phyloP scores from a whole-genome alignment of 1,140 invertebrate genomes.

The Diorhabda sublineata region DNA sequence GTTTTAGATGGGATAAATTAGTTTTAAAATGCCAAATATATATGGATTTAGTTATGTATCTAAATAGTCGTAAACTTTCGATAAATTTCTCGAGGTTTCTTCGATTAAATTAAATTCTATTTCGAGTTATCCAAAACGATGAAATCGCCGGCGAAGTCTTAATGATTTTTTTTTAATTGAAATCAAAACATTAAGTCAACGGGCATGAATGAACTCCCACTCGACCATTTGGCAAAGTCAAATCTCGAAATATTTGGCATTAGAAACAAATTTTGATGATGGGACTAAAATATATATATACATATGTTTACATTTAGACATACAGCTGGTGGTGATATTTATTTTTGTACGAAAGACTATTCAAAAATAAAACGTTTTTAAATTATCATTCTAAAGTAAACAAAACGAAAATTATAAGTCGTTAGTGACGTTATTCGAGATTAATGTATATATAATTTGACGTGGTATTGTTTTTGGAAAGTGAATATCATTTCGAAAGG shows the following conservation, averaged over 20 bases:
- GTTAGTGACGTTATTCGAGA: no score
- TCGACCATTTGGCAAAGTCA: not conserved
- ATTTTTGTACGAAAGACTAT: not conserved
- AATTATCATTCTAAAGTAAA: no score
- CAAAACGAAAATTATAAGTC: no score
- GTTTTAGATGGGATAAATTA: no score
- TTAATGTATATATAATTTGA: no score
- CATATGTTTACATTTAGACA: not conserved
- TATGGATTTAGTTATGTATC: no score
- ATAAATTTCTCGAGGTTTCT: no score
- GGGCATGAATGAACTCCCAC: constrained; percentile 1
- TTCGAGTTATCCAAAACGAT: not conserved
- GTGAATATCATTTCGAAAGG: no score
- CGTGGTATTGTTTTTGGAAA: no score
- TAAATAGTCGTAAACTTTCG: no score
- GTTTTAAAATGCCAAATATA: no score
- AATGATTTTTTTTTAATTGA: not conserved
- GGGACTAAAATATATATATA: not conserved
- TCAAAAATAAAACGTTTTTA: not conserved
- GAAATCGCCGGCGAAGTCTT: not conserved
- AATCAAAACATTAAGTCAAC: not conserved
- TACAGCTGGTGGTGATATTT: not conserved
- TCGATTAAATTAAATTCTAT: not conserved
- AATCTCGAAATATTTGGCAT: not conserved
- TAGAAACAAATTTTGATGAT: constrained; percentile 3